Percentiles rank a stretch among this genome's conserved stretches.
Conservation (phyloP, 92 coral and sea anemone genomes). For the Muricea muricata region DNA sequence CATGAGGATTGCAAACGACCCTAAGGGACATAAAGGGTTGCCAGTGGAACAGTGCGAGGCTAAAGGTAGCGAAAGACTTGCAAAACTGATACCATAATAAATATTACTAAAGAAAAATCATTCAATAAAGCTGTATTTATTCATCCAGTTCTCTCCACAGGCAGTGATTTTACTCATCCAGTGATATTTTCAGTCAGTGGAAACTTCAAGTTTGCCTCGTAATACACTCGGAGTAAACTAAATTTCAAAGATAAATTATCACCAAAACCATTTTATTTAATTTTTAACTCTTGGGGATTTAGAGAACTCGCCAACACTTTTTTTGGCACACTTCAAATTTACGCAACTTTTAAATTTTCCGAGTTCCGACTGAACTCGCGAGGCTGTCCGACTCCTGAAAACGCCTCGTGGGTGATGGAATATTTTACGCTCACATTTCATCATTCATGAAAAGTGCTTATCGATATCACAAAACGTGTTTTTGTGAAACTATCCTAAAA, state of each 20-base stretch:
- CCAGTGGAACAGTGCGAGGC: constrained; percentile 5
- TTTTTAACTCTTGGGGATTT: neutral
- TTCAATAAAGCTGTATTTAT: too few species aligned
- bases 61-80: constrained; percentile 22
- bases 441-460: neutral
- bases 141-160: neutral
- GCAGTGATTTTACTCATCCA: neutral
- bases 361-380: neutral
- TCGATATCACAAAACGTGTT: neutral
- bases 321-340: neutral
- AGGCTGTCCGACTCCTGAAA: neutral
- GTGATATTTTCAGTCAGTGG: neutral
- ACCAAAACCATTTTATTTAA: too few species aligned
- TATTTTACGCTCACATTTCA: neutral
- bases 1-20: constrained; percentile 90
- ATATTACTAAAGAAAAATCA: too few species aligned
- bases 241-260: too few species aligned
- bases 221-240: neutral
- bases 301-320: neutral
- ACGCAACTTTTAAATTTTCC: neutral
- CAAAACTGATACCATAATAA: constrained; percentile 24
- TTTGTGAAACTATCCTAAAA: constrained; percentile 20
- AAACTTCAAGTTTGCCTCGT: neutral
- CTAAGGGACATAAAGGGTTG: constrained; percentile 32
- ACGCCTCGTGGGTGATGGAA: neutral